phyloP scores from a whole-genome alignment of 2,888 invertebrate genomes.

The Pachymerium ferrugineum region DNA sequence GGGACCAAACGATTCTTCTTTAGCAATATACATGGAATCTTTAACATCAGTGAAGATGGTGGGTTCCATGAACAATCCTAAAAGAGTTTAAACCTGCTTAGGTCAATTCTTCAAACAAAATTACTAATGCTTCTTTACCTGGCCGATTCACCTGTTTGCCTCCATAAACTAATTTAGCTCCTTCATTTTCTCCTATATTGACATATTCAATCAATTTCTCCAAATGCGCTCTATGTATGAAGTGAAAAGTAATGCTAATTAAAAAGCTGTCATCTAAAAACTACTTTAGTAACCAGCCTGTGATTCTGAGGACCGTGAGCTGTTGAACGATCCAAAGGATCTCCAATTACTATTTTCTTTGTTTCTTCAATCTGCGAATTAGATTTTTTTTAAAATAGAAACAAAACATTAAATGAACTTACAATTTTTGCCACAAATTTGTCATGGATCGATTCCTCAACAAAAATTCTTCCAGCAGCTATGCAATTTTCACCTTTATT shows the following conservation, averaged over 20 bases:
- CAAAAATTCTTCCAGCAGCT: slow-evolving; percentile 88
- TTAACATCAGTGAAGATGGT: slow-evolving; percentile 87
- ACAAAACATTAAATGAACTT: slow-evolving; percentile 37
- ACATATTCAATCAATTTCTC: slow-evolving; percentile 75
- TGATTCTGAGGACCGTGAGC: slow-evolving; percentile 88
- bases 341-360: slow-evolving; percentile 70
- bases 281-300: slow-evolving; percentile 39
- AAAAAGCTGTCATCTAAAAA: no score
- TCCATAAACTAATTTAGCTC: slow-evolving; percentile 77
- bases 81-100: background rate
- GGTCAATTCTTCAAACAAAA: no score
- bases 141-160: slow-evolving; percentile 65
- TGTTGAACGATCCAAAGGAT: slow-evolving; percentile 81
- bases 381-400: background rate
- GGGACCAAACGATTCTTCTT: slow-evolving; percentile 94
- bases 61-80: slow-evolving; percentile 72
- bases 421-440: slow-evolving; percentile 64
- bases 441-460: slow-evolving; percentile 85
- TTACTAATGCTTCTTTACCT: no score
- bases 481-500: slow-evolving; percentile 99
- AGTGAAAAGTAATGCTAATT: no score
- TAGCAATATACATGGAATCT: slow-evolving; percentile 85
- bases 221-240: slow-evolving; percentile 79
- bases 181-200: slow-evolving; percentile 67
- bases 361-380: slow-evolving; percentile 59